These are phyloP conservation scores for Coracias cyanogaster DNA, from an alignment of 2,797 vertebrate species.

Conservation along the genomic window DNA sequence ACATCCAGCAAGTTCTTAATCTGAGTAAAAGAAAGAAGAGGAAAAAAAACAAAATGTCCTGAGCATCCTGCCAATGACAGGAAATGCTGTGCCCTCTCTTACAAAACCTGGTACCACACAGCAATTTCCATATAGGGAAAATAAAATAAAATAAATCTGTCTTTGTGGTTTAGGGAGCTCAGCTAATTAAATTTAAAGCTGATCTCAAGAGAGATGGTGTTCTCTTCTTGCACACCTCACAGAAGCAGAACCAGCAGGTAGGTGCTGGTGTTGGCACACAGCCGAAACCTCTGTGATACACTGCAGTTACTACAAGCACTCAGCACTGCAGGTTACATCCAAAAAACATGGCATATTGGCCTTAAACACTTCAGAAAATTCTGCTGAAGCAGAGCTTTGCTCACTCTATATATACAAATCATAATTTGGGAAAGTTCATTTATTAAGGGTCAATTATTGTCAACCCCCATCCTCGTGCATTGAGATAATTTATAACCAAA, in stretches of 20 bases:
- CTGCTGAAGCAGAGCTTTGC: background rate
- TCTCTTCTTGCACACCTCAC: background rate
- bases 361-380: background rate
- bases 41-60: background rate
- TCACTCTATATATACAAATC: background rate
- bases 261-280: background rate
- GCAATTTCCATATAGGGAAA: background rate
- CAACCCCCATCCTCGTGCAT: background rate
- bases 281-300: background rate
- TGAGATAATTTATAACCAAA: background rate
- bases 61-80: conserved; percentile 20
- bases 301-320: background rate
- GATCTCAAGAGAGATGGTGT: background rate
- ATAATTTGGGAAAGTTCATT: background rate
- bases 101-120: background rate
- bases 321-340: background rate
- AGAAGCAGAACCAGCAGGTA: background rate
- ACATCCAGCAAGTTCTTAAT: conserved; percentile 66
- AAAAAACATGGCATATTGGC: background rate
- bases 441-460: background rate
- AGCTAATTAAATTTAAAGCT: background rate
- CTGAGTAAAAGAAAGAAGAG: conserved; percentile 30
- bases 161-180: background rate
- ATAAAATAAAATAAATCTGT: background rate
- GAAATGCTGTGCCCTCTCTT: background rate